phyloP scores from a whole-genome alignment of 2,888 invertebrate species.

The Microctonus hyperodae region DNA sequence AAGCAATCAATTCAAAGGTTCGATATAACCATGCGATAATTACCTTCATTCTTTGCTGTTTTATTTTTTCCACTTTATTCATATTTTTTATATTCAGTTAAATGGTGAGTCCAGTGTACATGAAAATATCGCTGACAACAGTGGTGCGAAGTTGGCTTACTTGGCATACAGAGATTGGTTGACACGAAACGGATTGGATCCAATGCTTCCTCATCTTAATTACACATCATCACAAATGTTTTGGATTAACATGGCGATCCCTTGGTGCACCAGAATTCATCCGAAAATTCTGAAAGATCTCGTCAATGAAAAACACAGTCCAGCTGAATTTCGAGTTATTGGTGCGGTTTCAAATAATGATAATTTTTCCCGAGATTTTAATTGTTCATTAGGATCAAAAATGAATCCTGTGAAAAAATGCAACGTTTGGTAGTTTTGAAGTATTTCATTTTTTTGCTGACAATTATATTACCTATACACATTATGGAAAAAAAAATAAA shows the following conservation, averaged over 20 bases:
- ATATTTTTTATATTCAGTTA: slow-evolving; percentile 8
- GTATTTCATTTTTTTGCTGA: too few species aligned
- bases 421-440: slow-evolving; percentile 53
- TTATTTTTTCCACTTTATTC: neutral
- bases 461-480: too few species aligned
- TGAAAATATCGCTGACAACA: slow-evolving; percentile 25
- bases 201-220: slow-evolving; percentile 74
- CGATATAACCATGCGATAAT: neutral
- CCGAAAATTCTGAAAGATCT: slow-evolving; percentile 72
- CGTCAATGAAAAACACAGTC: slow-evolving; percentile 79
- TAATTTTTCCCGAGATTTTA: slow-evolving; percentile 69
- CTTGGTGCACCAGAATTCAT: slow-evolving; percentile 72
- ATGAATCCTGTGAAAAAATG: slow-evolving; percentile 72
- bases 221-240: slow-evolving; percentile 74
- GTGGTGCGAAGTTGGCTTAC: slow-evolving; percentile 12
- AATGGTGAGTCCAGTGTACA: neutral
- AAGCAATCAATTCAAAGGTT: neutral
- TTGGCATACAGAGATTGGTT: slow-evolving; percentile 67
- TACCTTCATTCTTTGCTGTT: neutral
- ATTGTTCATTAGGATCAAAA: slow-evolving; percentile 66
- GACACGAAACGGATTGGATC: slow-evolving; percentile 71
- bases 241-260: slow-evolving; percentile 68
- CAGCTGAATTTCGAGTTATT: slow-evolving; percentile 69
- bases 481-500: too few species aligned
- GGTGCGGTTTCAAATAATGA: slow-evolving; percentile 70